A percentile compares a stretch with the other conserved stretches of the same genome.
Conservation (phyloP, 2,888 invertebrate species). For the Julus scandinavius region DNA sequence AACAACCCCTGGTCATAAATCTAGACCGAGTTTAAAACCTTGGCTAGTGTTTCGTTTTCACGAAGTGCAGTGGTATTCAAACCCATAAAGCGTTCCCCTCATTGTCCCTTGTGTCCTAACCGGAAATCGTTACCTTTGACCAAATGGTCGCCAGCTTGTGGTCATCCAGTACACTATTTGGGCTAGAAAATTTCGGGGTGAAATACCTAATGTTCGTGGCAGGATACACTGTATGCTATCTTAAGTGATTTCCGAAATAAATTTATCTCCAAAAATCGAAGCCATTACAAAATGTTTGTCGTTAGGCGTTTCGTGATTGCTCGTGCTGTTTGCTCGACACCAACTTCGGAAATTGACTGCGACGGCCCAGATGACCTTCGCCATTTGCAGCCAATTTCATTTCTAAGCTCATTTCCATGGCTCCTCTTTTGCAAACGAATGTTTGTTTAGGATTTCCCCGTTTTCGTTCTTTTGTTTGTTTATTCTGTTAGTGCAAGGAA, state of each 20-base stretch:
- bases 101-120: neutral
- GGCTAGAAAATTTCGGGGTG: neutral
- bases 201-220: no score
- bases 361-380: neutral
- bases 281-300: neutral
- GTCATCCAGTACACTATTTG: neutral
- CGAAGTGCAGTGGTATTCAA: neutral
- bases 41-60: neutral
- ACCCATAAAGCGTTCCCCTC: slow-evolving; percentile 1
- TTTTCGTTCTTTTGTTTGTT: neutral
- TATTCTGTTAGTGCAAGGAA: neutral
- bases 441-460: neutral
- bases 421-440: neutral
- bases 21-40: neutral
- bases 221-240: no score
- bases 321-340: neutral
- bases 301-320: neutral
- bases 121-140: neutral
- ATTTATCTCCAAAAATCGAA: neutral
- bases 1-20: slow-evolving; percentile 11
- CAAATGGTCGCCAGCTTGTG: neutral
- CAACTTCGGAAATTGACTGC: neutral
- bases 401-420: slow-evolving; percentile 31
- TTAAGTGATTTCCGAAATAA: neutral
- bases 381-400: neutral